These are phyloP conservation scores for Amphipoea lucens DNA, from an alignment of 2,888 invertebrate species.

Conservation along the genomic window DNA sequence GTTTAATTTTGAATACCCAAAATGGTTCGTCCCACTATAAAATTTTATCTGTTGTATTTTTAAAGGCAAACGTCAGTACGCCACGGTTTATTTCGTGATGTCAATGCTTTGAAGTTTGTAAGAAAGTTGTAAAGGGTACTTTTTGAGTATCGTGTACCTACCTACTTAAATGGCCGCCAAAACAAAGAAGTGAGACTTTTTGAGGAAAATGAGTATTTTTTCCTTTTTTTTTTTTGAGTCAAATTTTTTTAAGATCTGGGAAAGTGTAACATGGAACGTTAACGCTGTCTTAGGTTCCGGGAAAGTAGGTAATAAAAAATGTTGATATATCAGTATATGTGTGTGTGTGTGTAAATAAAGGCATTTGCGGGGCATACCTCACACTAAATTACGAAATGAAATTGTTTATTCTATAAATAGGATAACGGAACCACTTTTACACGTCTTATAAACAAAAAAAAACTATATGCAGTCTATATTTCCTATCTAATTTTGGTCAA, in stretches of 20 bases:
- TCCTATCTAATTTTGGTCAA: no score
- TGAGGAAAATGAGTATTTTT: background rate
- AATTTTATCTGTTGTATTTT: constrained; percentile 71
- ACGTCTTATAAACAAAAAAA: no score
- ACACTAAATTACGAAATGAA: no score
- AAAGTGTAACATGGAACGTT: background rate
- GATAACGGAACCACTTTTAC: no score
- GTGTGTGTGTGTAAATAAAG: no score
- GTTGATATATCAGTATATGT: background rate
- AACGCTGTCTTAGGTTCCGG: background rate
- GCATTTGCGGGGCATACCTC: no score
- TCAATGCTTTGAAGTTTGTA: constrained; percentile 65
- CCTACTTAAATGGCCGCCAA: constrained; percentile 30
- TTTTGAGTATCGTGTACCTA: constrained; percentile 44
- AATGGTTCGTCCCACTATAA: constrained; percentile 38
- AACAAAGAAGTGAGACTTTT: constrained; percentile 29
- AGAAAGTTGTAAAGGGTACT: constrained; percentile 58
- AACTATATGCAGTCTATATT: no score
- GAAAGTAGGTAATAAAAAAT: background rate
- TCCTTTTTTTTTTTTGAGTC: background rate
- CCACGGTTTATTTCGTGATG: constrained; percentile 67
- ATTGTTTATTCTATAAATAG: no score
- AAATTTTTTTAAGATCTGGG: background rate
- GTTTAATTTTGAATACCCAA: constrained; percentile 25
- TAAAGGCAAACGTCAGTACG: constrained; percentile 66